phyloP scores from a whole-genome alignment of 2,888 invertebrate genomes.

The Scaptodrosophila latifasciaeformis region DNA sequence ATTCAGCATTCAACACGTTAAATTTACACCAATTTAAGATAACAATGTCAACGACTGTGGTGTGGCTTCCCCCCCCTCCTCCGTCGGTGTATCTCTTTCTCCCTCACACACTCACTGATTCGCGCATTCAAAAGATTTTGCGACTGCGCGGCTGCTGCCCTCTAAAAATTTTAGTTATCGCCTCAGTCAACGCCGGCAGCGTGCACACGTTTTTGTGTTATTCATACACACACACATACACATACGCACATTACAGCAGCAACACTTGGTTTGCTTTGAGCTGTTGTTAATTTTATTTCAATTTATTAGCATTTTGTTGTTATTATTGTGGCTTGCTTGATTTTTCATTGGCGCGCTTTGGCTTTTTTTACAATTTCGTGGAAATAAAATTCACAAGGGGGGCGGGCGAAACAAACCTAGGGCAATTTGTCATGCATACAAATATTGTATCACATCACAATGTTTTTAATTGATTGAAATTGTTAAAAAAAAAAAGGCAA shows the following conservation, averaged over 20 bases:
- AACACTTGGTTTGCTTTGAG: constrained; percentile 21
- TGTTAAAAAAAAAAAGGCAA: not conserved
- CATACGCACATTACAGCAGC: too few species aligned
- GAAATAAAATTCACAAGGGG: too few species aligned
- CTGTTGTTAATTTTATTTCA: constrained; percentile 43
- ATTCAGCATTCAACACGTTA: constrained; percentile 19
- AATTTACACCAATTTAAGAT: constrained; percentile 51
- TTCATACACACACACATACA: not conserved
- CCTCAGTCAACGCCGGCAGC: constrained; percentile 7
- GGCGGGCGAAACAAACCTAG: too few species aligned
- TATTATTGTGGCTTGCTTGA: constrained; percentile 15
- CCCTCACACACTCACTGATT: not conserved
- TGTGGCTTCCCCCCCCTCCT: constrained; percentile 3
- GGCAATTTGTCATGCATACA: too few species aligned
- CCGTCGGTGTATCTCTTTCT: too few species aligned
- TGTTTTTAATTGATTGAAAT: too few species aligned
- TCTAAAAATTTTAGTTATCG: not conserved
- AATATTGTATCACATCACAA: too few species aligned
- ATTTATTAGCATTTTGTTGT: constrained; percentile 45
- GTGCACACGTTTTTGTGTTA: constrained; percentile 30
- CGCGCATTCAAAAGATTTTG: too few species aligned
- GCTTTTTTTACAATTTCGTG: constrained; percentile 30
- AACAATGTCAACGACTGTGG: constrained; percentile 61
- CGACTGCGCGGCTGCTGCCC: not conserved
- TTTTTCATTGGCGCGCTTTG: constrained; percentile 27